These are phyloP conservation scores for Alcedo atthis DNA, from an alignment of 2,797 vertebrate species.

Conservation along the genomic window DNA sequence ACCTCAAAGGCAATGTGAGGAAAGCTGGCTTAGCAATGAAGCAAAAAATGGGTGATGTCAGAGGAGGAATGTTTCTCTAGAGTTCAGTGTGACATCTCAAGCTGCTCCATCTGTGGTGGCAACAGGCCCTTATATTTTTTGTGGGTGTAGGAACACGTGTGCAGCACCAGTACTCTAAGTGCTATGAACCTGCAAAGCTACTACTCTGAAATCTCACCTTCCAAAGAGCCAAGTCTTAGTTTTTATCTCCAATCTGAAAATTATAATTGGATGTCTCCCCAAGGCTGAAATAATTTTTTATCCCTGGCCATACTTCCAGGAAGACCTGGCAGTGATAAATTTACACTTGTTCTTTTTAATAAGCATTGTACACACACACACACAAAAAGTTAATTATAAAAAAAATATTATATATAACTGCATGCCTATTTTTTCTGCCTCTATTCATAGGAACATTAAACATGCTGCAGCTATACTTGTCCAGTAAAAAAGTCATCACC, in stretches of 20 bases:
- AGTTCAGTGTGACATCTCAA: background rate
- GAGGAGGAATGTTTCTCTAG: background rate
- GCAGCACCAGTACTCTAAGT: background rate
- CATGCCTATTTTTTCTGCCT: conserved; percentile 20
- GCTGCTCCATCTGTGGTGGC: background rate
- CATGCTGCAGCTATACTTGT: background rate
- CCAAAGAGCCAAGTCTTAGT: background rate
- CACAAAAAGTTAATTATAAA: background rate
- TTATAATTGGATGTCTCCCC: background rate
- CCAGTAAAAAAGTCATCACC: background rate
- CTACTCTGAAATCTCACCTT: background rate
- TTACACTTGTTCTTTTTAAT: background rate
- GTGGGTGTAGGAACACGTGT: background rate
- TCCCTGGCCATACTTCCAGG: fast-evolving
- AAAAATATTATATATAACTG: background rate
- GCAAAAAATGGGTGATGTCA: background rate
- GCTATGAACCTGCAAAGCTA: background rate
- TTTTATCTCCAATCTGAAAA: background rate
- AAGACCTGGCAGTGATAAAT: background rate
- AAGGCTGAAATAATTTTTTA: background rate
- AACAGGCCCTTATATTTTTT: background rate
- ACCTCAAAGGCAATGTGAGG: background rate
- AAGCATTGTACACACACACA: background rate
- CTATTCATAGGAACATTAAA: conserved; percentile 29
- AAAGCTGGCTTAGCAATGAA: background rate